Percentiles rank a stretch among this genome's conserved stretches.
Conservation (phyloP, 2,113 vertebrate genomes). For the Pipa parva region DNA sequence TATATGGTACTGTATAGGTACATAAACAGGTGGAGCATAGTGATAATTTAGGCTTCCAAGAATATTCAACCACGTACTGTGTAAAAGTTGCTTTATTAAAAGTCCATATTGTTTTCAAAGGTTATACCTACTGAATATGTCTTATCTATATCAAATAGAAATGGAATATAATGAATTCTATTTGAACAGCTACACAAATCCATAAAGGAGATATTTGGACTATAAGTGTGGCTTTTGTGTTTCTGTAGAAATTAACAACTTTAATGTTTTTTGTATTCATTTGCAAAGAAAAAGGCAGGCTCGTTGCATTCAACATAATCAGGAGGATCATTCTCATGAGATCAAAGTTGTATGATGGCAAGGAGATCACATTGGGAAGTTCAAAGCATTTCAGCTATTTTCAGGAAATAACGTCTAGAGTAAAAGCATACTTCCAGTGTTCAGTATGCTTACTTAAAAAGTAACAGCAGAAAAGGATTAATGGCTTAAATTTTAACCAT, state of each 20-base stretch:
- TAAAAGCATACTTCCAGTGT: conserved; percentile 34
- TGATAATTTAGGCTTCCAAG: too few species aligned
- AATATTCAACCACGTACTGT: not conserved
- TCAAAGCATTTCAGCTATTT: conserved; percentile 34
- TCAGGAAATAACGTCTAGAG: conserved; percentile 16
- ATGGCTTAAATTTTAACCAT: conserved; percentile 32
- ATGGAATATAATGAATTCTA: not conserved
- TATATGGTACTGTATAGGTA: too few species aligned
- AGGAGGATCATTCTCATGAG: conserved; percentile 16
- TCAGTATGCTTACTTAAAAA: conserved; percentile 27
- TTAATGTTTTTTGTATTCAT: conserved; percentile 7
- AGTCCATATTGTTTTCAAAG: not conserved
- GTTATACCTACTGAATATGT: not conserved
- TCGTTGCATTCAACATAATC: conserved; percentile 11
- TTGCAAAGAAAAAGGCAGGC: conserved; percentile 9
- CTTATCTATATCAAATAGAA: not conserved
- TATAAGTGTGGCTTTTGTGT: not conserved
- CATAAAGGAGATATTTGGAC: not conserved
- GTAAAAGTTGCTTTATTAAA: not conserved
- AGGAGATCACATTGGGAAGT: conserved; percentile 39
- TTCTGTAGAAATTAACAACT: conserved; percentile 18
- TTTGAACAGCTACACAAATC: not conserved
- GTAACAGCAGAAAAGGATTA: conserved; percentile 13
- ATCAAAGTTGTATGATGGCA: conserved; percentile 32
- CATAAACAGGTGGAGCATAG: too few species aligned